phyloP scores from a whole-genome alignment of 2,888 invertebrate genomes.

The Mellilla xanthometata region DNA sequence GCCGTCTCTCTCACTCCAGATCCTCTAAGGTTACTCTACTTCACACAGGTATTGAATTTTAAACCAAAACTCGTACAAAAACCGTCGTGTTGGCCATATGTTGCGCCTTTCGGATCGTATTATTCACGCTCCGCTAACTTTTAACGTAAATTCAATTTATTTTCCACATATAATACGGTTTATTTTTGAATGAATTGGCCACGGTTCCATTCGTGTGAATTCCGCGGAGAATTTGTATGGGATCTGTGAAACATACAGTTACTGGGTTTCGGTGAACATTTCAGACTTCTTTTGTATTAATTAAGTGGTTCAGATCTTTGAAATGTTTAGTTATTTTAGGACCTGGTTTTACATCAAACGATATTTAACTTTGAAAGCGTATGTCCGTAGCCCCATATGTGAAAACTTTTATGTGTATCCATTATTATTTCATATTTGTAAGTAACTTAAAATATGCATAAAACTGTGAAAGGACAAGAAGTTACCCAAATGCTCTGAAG shows the following conservation, averaged over 20 bases:
- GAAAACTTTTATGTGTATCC: too few relatives aligned
- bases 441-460: too few relatives aligned
- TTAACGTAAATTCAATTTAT: slow-evolving; percentile 23
- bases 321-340: too few relatives aligned
- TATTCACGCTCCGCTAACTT: slow-evolving; percentile 44
- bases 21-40: not conserved
- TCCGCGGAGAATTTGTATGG: slow-evolving; percentile 31
- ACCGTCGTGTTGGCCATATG: slow-evolving; percentile 56
- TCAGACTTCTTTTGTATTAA: not conserved
- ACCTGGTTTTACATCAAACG: too few relatives aligned
- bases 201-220: slow-evolving; percentile 11
- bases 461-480: too few relatives aligned
- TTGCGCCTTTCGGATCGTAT: slow-evolving; percentile 44
- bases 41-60: slow-evolving; percentile 25
- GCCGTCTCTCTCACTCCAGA: slow-evolving; percentile 8
- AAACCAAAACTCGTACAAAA: slow-evolving; percentile 47
- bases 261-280: slow-evolving; percentile 14
- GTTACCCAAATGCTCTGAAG: too few relatives aligned
- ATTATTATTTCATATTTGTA: too few relatives aligned
- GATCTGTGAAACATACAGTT: slow-evolving; percentile 23
- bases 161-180: slow-evolving; percentile 18
- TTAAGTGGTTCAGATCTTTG: not conserved
- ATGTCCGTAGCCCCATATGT: too few relatives aligned
- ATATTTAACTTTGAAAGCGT: too few relatives aligned
- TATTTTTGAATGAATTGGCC: slow-evolving; percentile 15